A percentile compares a stretch with the other conserved stretches of the same genome.
Conservation (phyloP, 2,797 vertebrate species). For the Adelosebastes latens region DNA sequence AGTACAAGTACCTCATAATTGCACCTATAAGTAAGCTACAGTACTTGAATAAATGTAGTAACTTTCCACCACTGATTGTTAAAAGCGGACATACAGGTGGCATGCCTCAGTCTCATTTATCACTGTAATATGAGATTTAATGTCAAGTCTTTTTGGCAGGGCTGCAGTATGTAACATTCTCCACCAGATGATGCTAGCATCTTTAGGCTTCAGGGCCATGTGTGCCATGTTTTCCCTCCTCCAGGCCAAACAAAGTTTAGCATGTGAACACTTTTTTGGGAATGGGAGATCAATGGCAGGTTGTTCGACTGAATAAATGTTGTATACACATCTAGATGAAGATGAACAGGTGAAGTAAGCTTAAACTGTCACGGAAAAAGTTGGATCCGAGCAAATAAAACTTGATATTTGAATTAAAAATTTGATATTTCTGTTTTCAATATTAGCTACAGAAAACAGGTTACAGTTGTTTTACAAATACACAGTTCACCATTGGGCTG, state of each 20-base stretch:
- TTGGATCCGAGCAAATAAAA: not conserved
- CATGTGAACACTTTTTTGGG: not conserved
- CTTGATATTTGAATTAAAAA: not conserved
- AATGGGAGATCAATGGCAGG: not conserved
- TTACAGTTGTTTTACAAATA: not conserved
- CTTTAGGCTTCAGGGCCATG: not conserved
- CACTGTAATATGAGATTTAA: not conserved
- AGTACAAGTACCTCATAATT: not conserved
- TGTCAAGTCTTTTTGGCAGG: not conserved
- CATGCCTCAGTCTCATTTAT: not conserved
- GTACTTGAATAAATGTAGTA: not conserved
- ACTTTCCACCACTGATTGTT: not conserved
- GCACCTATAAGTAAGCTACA: not conserved
- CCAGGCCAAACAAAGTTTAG: not conserved
- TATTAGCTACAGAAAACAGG: not conserved
- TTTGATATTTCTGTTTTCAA: not conserved
- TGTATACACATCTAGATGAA: not conserved
- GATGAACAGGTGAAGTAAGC: not conserved
- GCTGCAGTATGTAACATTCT: not conserved
- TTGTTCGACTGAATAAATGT: not conserved
- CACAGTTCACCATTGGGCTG: not conserved
- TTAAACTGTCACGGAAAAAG: not conserved
- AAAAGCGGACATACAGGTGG: not conserved
- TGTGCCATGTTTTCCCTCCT: not conserved
- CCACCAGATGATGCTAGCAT: conserved; percentile 57